Percentiles rank a stretch among this genome's conserved stretches.
These are phyloP conservation scores for Brenthis hecate DNA, from an alignment of 2,888 invertebrate genomes.

Conservation along the genomic window DNA sequence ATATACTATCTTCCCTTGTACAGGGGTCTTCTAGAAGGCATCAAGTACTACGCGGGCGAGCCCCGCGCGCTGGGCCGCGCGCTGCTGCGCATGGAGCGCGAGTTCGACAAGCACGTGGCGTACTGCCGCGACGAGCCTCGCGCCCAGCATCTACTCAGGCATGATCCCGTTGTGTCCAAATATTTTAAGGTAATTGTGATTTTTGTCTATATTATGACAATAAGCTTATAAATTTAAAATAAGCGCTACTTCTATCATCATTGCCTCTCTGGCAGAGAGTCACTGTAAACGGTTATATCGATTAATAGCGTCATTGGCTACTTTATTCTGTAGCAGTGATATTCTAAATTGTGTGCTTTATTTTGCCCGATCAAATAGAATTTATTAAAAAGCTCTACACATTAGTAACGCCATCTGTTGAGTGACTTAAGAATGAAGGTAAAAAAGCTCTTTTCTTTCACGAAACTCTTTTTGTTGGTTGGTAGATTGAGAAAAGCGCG, in stretches of 20 bases:
- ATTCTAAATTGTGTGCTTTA: too few species aligned
- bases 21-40: conserved; percentile 88
- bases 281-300: too few species aligned
- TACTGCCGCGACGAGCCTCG: conserved; percentile 94
- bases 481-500: background rate
- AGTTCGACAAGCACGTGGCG: conserved; percentile 96
- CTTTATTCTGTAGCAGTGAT: too few species aligned
- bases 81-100: conserved; percentile 93
- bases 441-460: background rate
- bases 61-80: conserved; percentile 94
- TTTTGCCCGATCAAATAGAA: too few species aligned
- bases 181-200: conserved; percentile 87
- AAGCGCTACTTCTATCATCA: too few species aligned
- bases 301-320: too few species aligned
- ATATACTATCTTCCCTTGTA: too few species aligned
- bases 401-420: conserved; percentile 19
- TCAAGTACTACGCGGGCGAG: conserved; percentile 95
- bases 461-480: background rate
- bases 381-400: background rate
- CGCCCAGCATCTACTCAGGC: conserved; percentile 90
- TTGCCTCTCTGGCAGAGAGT: too few species aligned
- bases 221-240: too few species aligned
- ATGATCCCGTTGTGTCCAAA: conserved; percentile 86
- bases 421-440: background rate
- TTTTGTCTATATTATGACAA: too few species aligned